Evolutionary conservation across 2,888 invertebrate genomes (phyloP).

Genomic region (Blastobasis lacticolella): DNA sequence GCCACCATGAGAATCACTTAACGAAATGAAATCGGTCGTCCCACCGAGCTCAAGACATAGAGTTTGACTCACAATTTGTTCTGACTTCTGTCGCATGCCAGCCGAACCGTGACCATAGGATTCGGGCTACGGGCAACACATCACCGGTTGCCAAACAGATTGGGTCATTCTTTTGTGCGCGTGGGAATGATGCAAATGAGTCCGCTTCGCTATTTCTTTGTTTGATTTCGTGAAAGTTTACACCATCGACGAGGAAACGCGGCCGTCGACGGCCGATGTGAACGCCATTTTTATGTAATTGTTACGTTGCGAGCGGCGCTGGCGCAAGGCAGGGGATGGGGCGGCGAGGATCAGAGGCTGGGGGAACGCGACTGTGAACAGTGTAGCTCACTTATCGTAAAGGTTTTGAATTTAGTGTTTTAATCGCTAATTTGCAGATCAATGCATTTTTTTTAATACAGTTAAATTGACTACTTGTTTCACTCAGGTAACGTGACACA

Average conservation of each 20-base stretch:
- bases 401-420: too few species aligned
- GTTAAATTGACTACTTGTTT: too few species aligned
- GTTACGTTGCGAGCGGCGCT: slow-evolving; percentile 57
- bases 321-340: slow-evolving; percentile 25
- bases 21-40: slow-evolving; percentile 31
- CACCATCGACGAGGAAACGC: slow-evolving; percentile 71
- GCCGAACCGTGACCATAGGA: slow-evolving; percentile 55
- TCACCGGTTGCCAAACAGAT: slow-evolving; percentile 68
- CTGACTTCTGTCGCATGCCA: slow-evolving; percentile 28
- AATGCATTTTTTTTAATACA: too few species aligned
- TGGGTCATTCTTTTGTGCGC: slow-evolving; percentile 72
- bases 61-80: slow-evolving; percentile 38
- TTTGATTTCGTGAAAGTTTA: slow-evolving; percentile 75
- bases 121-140: slow-evolving; percentile 53
- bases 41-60: slow-evolving; percentile 20
- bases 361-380: too few species aligned
- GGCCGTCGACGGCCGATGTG: slow-evolving; percentile 64
- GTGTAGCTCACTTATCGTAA: too few species aligned
- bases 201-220: slow-evolving; percentile 69
- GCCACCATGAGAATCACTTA: slow-evolving; percentile 33
- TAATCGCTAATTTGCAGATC: too few species aligned
- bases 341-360: slow-evolving; percentile 1
- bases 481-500: too few species aligned
- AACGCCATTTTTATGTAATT: slow-evolving; percentile 72
- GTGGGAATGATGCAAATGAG: slow-evolving; percentile 74